Base-by-base conservation (phyloP, 2,797 vertebrate genomes). In the Setipinna tenuifilis region DNA sequence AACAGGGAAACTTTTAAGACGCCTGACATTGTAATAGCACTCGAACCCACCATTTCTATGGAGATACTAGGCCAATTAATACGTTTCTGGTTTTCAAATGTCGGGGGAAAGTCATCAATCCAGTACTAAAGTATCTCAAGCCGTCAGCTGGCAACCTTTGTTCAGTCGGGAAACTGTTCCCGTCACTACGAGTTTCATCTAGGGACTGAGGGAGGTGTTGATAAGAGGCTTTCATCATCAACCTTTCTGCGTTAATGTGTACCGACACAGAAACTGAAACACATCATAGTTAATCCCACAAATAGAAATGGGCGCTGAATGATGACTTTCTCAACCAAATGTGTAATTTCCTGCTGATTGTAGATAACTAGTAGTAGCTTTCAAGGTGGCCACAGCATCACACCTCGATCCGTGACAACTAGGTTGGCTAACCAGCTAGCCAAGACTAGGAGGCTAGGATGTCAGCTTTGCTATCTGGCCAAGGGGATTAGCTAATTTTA, bases 401-500 rank as follows among this genome's bases (percentile, higher is more conserved):
- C 25, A 75, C 71, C 35, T 35, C 71, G 17, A 21, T 35, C 71
- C 71, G 71, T 78, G 6, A 78, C 17, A 78, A 35, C 71, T 44
- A 78, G 35, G 35, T 25, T 78, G 71, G 35, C 71, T 41, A 78
- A 78, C 71, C 71, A 78, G 71, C 71, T 78, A 21, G 71, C 71
- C 44, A 78, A 78, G 5, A 44, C 35, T n/a, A 12, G 25, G 44
- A 25, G 31, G 31, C 16, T 78, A 17, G 31, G 35, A 44, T 78
- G 35, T 44, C 71, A 78, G 41, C 31, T 78, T 78, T 44, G 71
- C 35, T 78, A 78, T 78, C 71, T 78, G 19, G 35, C 10, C 65
- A 71, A 75, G 71, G 41, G 71, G 71, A 78, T 78, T 78, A 78
- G 71, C 31, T 78, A 78, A 44, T 44, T 78, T 21, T 44, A 78